A percentile compares a stretch with the other conserved stretches of the same genome.
These are phyloP conservation scores for Serinus canaria DNA, from an alignment of 2,113 vertebrate species.

Conservation along the genomic window DNA sequence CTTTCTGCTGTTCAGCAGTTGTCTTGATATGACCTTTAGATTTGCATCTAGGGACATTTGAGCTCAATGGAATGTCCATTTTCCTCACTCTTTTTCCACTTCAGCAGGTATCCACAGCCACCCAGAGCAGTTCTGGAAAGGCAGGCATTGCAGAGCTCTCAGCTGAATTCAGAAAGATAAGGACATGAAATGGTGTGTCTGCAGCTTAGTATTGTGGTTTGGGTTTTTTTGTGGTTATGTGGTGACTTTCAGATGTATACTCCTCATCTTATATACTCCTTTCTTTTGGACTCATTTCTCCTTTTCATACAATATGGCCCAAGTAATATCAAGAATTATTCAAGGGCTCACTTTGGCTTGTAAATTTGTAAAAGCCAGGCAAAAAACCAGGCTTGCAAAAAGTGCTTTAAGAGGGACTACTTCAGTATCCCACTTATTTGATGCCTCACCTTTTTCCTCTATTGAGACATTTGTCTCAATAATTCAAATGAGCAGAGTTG, in stretches of 20 bases:
- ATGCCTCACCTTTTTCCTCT: neutral
- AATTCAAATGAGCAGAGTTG: neutral
- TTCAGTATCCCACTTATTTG: neutral
- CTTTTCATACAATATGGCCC: neutral
- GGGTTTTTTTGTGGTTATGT: neutral
- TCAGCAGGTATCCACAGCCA: neutral
- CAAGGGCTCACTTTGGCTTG: neutral
- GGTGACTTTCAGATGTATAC: neutral
- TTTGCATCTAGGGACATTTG: neutral
- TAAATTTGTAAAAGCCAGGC: neutral
- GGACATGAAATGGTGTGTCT: fast-evolving
- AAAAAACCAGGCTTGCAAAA: neutral
- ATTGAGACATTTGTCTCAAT: neutral
- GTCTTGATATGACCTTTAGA: neutral
- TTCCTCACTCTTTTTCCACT: neutral
- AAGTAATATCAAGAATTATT: neutral
- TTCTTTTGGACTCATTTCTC: neutral
- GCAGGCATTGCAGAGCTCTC: neutral
- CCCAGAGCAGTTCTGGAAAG: neutral
- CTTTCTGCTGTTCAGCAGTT: neutral
- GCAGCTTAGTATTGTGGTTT: neutral
- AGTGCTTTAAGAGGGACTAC: neutral
- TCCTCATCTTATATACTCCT: neutral
- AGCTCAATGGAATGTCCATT: neutral
- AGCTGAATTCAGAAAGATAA: neutral